These are phyloP conservation scores for Portunus trituberculatus DNA, from an alignment of 1,140 invertebrate species.

Conservation along the genomic window DNA sequence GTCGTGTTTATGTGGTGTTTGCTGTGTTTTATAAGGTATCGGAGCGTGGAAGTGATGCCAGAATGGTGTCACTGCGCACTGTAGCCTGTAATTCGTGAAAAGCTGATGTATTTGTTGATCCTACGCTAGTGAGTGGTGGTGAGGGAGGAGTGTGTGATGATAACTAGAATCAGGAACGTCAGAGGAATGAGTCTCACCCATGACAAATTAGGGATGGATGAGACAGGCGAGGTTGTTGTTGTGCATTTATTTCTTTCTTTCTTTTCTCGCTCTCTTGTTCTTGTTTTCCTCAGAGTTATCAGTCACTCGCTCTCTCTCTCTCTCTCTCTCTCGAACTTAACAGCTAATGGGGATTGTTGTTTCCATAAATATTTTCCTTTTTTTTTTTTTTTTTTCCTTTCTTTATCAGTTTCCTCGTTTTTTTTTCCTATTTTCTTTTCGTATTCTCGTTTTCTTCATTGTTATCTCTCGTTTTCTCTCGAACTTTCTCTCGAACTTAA, in stretches of 20 bases:
- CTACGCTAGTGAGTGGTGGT: background rate
- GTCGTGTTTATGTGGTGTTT: background rate
- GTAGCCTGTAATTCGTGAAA: background rate
- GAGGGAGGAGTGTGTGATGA: background rate
- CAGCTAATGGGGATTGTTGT: too few relatives aligned
- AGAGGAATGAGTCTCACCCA: background rate
- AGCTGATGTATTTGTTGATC: conserved; percentile 13
- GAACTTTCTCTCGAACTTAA: too few relatives aligned
- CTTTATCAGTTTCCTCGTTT: too few relatives aligned
- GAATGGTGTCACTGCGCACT: background rate
- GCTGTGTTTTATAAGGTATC: background rate
- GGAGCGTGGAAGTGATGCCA: background rate
- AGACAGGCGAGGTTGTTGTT: background rate
- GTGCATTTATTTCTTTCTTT: background rate
- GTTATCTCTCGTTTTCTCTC: too few relatives aligned
- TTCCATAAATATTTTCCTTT: too few relatives aligned
- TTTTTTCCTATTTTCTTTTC: too few relatives aligned
- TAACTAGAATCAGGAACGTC: background rate
- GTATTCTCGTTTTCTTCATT: too few relatives aligned
- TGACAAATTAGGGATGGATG: background rate
- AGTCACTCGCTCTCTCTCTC: too few relatives aligned
- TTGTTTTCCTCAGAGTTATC: too few relatives aligned
- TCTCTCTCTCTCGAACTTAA: too few relatives aligned
- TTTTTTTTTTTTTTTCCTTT: too few relatives aligned
- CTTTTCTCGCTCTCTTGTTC: background rate